Percentiles rank a stretch among this genome's conserved stretches.
Evolutionary conservation across 2,797 vertebrate species (phyloP).

Genomic region (Poeciliopsis presidionis): DNA sequence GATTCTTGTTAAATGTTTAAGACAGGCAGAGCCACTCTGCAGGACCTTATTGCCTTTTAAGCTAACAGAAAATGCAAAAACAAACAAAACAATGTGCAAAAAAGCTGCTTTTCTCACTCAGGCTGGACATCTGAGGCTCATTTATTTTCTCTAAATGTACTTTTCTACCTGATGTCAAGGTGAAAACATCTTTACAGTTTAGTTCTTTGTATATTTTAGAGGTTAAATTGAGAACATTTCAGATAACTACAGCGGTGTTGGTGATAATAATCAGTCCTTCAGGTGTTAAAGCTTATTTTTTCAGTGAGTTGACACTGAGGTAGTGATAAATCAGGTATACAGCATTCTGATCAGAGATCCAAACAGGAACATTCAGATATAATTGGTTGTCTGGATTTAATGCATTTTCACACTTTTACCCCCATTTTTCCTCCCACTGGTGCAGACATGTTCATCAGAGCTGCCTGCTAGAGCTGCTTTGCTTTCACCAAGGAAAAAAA

Average conservation of each 20-base stretch:
- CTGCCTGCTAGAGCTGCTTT: constrained; percentile 35
- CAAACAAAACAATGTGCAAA: constrained; percentile 47
- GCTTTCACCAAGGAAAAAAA: constrained; percentile 61
- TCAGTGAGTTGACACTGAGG: constrained; percentile 74
- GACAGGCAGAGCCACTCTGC: constrained; percentile 11
- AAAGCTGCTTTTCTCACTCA: constrained; percentile 15
- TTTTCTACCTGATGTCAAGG: background rate
- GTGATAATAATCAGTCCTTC: constrained; percentile 10
- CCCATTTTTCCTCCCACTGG: constrained; percentile 24
- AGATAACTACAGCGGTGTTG: constrained; percentile 10
- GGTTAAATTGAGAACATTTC: constrained; percentile 6
- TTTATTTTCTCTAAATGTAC: background rate
- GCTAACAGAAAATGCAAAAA: constrained; percentile 9
- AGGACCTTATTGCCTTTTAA: constrained; percentile 39
- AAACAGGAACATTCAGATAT: constrained; percentile 48
- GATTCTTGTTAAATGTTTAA: background rate
- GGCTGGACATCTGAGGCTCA: background rate
- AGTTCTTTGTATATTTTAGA: background rate
- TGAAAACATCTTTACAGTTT: background rate
- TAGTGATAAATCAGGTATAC: constrained; percentile 71
- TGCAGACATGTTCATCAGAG: constrained; percentile 29
- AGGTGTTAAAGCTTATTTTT: constrained; percentile 63
- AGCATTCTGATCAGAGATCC: constrained; percentile 74
- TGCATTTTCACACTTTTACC: constrained; percentile 24
- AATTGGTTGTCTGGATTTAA: constrained; percentile 31